Base-by-base conservation (phyloP, 1,140 invertebrate genomes). In the Ceratina calcarata region DNA sequence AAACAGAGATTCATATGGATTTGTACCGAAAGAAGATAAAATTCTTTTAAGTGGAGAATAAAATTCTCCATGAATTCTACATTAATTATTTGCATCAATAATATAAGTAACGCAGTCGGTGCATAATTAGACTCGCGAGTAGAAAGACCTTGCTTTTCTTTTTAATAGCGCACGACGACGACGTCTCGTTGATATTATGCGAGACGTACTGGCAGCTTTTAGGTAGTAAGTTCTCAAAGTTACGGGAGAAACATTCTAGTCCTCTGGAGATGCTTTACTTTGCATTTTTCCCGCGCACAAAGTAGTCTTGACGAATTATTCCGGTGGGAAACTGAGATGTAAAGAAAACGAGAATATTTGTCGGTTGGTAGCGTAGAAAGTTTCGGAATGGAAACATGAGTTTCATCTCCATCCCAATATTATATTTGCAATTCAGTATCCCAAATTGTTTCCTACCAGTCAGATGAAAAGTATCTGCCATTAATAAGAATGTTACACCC, bases 271-370 rank as follows among this genome's bases (percentile, higher is more conserved):
- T 61, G 53, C 27, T 78, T 78, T 78, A 78, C 49, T 72, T 78
- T 72, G 60, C 60, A 78, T 62, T 78, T 78, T 78, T 57, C 32
- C 60, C 20, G n/a, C 20, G 16, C 51, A 65, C 49, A 58, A 73
- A 65, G 37, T 66, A 79, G 53, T 61, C 70, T 73, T 73, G 77
- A 73, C 60, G 70, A 70, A 79, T 73, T 79, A 79, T 22, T 73
- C 77, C 68, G 15, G 51, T n/a, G 77, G 69, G 77, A 53, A n/a
- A 15, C 3, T 22, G 0, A 15, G 15, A 24, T 3, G 51, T 24
- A 62, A 78, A 62, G 69, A 64, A 57, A 55, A 53, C 13, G 10
- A 12, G 51, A 18, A 66, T 78, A 72, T 78, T 58, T 57, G 61
- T 62, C 20, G 51, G 49, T 20, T 22, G 37, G 18, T 51, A 27